These are phyloP conservation scores for Psephotus haematonotus DNA, from an alignment of 2,113 vertebrate species.

Conservation along the genomic window DNA sequence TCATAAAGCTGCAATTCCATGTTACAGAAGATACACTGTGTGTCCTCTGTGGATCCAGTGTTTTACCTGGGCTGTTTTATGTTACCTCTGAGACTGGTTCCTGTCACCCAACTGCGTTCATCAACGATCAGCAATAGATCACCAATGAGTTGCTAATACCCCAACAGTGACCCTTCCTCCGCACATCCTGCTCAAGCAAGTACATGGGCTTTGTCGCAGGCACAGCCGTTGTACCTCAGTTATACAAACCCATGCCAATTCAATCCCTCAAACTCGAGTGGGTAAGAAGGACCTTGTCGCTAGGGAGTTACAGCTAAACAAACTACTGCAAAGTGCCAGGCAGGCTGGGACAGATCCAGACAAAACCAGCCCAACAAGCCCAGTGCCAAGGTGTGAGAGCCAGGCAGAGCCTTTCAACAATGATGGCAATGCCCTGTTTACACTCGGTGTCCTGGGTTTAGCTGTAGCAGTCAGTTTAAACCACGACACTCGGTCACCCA, in stretches of 20 bases:
- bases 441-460: no score
- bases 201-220: accelerated
- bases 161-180: background rate
- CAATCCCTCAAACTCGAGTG: accelerated
- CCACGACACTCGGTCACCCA: accelerated
- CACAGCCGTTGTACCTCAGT: accelerated
- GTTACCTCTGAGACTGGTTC: background rate
- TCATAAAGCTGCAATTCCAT: background rate
- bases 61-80: accelerated
- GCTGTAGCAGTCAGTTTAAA: no score
- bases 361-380: background rate
- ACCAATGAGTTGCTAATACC: accelerated
- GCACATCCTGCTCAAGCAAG: background rate
- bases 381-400: no score
- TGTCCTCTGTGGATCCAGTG: accelerated
- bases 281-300: background rate
- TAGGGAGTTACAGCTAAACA: background rate
- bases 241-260: accelerated
- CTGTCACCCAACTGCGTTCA: background rate
- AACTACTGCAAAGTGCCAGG: background rate
- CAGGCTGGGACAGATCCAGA: background rate
- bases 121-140: accelerated
- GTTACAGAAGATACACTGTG: accelerated
- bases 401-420: accelerated
- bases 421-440: accelerated